Evolutionary conservation across 2,113 vertebrate genomes (phyloP).

Genomic region (Edolisoma coerulescens): DNA sequence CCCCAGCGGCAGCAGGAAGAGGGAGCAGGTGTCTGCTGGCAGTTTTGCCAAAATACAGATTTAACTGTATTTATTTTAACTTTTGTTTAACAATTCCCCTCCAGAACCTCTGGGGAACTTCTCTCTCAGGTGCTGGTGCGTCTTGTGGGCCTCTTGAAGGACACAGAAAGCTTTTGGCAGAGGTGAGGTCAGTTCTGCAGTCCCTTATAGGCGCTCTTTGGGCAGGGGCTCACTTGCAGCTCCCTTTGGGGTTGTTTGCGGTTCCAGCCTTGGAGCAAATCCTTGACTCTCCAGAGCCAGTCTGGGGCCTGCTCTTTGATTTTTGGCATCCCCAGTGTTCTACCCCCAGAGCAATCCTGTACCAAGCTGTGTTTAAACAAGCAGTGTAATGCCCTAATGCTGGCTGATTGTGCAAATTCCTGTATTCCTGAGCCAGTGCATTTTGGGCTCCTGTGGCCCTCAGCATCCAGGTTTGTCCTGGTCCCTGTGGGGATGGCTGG

Average conservation of each 20-base stretch:
- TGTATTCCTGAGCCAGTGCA: fast-evolving
- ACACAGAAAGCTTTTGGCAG: not conserved
- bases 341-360: not conserved
- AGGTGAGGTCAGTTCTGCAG: not conserved
- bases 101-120: not conserved
- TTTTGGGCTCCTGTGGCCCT: not conserved
- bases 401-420: not conserved
- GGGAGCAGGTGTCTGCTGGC: not conserved
- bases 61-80: not conserved
- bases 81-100: not conserved
- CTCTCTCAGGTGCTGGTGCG: not conserved
- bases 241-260: not conserved
- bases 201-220: not conserved
- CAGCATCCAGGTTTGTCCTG: not conserved
- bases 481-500: not conserved
- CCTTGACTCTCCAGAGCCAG: not conserved
- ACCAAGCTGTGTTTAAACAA: not conserved
- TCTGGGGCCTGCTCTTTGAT: not conserved
- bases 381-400: not conserved
- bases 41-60: fast-evolving
- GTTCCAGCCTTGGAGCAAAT: not conserved
- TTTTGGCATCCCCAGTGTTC: not conserved
- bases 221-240: not conserved
- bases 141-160: not conserved
- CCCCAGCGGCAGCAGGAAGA: not conserved